A percentile compares a stretch with the other conserved stretches of the same genome.
Conservation (phyloP, 2,888 invertebrate genomes). For the Lutraria lutraria region DNA sequence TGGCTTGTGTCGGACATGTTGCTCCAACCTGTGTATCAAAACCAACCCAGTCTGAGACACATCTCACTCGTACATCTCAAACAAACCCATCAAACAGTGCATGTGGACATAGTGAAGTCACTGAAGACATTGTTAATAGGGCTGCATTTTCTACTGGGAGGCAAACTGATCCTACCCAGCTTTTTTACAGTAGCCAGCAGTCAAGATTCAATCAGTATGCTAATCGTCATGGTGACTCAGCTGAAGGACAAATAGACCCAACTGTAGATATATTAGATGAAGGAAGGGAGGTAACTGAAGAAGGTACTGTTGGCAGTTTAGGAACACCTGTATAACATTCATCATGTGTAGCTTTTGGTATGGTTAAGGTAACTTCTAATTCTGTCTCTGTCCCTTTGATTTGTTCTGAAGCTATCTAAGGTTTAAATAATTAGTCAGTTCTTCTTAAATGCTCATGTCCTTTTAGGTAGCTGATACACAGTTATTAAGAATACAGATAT, state of each 20-base stretch:
- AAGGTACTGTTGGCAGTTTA: conserved; percentile 23
- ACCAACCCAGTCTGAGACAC: background rate
- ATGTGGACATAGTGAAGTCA: background rate
- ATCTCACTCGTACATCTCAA: background rate
- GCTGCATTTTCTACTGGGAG: background rate
- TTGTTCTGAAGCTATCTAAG: background rate
- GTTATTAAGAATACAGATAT: too few relatives aligned
- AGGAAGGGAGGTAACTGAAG: background rate
- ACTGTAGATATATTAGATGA: background rate
- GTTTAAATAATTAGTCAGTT: background rate
- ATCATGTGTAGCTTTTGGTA: conserved; percentile 12
- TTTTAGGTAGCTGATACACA: too few relatives aligned
- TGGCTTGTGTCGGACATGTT: background rate
- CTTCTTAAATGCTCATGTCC: too few relatives aligned
- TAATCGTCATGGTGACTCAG: background rate
- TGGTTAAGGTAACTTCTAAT: conserved; percentile 21
- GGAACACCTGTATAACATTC: conserved; percentile 35
- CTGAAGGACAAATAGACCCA: background rate
- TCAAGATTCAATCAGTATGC: background rate
- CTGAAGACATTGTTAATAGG: background rate
- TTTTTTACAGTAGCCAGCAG: background rate
- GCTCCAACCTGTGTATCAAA: background rate
- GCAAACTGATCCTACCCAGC: background rate
- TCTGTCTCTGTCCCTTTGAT: background rate
- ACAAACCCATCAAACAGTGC: background rate